phyloP scores from a whole-genome alignment of 2,888 invertebrate genomes.

The Alitta virens region DNA sequence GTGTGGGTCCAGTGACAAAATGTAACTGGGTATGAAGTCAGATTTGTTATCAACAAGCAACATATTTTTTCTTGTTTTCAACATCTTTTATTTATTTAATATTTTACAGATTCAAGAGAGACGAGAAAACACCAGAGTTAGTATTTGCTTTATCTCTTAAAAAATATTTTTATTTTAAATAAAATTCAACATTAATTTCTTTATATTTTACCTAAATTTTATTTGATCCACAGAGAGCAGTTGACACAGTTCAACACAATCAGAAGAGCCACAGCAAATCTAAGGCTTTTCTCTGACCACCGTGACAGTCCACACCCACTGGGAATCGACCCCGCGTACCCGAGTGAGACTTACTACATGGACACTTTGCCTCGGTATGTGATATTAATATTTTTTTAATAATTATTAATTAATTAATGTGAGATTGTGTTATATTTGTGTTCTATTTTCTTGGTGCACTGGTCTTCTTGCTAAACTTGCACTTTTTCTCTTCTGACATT shows the following conservation, averaged over 20 bases:
- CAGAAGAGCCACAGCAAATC: conserved; percentile 10
- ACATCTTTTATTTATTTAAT: background rate
- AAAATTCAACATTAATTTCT: background rate
- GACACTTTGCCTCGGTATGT: no score
- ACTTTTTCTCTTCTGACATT: no score
- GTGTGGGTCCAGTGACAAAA: no score
- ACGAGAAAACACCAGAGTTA: conserved; percentile 13
- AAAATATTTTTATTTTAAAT: background rate
- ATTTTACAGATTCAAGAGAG: conserved; percentile 1
- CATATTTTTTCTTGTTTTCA: background rate
- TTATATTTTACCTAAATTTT: background rate
- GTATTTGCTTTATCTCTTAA: background rate
- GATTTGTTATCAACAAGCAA: no score
- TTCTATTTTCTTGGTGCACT: no score
- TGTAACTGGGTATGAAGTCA: no score
- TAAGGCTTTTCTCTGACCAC: conserved; percentile 10
- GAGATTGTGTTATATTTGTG: no score
- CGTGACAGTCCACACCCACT: conserved; percentile 8
- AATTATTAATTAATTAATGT: no score
- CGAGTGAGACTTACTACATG: background rate
- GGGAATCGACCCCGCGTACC: background rate
- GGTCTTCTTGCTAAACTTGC: no score
- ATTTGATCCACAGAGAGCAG: conserved; percentile 2
- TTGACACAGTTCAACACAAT: conserved; percentile 18
- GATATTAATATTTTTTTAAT: no score